Conservation (phyloP, 2,113 vertebrate genomes). For the Calyptommatus sinebrachiatus region DNA sequence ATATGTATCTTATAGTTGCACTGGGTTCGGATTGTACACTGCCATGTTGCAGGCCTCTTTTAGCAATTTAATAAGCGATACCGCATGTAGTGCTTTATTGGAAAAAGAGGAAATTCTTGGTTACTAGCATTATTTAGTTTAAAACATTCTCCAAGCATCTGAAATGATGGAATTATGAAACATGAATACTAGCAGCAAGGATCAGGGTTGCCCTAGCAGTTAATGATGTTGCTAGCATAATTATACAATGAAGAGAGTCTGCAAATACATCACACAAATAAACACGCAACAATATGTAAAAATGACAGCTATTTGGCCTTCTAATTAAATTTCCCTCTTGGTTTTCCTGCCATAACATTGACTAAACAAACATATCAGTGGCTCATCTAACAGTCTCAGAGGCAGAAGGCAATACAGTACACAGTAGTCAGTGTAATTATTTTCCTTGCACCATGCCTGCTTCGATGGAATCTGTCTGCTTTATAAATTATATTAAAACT, state of each 20-base stretch:
- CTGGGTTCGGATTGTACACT: neutral
- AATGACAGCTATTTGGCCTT: constrained; percentile 28
- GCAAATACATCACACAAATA: constrained; percentile 35
- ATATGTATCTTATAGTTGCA: neutral
- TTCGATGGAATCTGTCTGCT: neutral
- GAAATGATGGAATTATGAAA: neutral
- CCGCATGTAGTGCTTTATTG: neutral
- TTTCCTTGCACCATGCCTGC: neutral
- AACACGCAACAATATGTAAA: constrained; percentile 26
- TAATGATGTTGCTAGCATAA: constrained; percentile 35
- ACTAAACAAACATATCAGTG: constrained; percentile 37
- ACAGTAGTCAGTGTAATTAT: neutral
- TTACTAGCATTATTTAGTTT: neutral
- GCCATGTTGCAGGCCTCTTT: neutral
- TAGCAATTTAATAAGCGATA: neutral
- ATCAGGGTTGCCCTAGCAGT: constrained; percentile 1
- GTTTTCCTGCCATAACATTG: constrained; percentile 32
- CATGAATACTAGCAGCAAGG: neutral
- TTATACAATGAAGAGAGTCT: constrained; percentile 27
- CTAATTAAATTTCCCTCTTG: constrained; percentile 43
- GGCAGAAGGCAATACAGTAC: neutral
- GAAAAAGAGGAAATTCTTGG: neutral
- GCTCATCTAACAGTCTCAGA: constrained; percentile 26
- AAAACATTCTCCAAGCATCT: neutral
- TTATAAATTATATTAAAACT: neutral